Evolutionary conservation across 2,888 invertebrate species (phyloP).

Genomic region (Sycophila texana): DNA sequence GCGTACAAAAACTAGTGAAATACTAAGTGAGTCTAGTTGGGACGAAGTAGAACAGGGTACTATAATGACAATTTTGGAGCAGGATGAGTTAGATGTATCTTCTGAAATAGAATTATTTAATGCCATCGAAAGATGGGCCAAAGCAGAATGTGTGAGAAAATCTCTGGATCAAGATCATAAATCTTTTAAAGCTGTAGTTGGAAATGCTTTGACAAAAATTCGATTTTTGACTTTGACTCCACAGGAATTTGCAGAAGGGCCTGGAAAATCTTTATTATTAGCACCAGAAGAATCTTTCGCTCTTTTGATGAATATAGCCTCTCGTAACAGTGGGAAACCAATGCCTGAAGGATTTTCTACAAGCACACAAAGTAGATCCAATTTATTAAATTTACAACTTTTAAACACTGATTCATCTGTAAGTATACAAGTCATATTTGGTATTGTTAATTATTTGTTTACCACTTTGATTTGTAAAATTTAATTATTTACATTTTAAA

Average conservation of each 20-base stretch:
- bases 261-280: constrained; percentile 85
- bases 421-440: constrained; percentile 12
- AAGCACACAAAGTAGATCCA: constrained; percentile 59
- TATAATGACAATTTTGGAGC: constrained; percentile 84
- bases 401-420: constrained; percentile 48
- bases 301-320: constrained; percentile 89
- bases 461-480: no score
- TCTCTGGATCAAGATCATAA: constrained; percentile 72
- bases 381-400: constrained; percentile 43
- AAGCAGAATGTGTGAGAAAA: constrained; percentile 78
- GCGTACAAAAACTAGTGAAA: constrained; percentile 85
- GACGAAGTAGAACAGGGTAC: constrained; percentile 87
- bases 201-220: constrained; percentile 85
- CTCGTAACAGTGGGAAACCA: constrained; percentile 81
- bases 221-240: constrained; percentile 88
- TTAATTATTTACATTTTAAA: background rate
- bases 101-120: constrained; percentile 88
- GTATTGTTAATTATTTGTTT: background rate
- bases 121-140: constrained; percentile 83
- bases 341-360: constrained; percentile 87
- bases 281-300: constrained; percentile 87
- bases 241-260: constrained; percentile 89
- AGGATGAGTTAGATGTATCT: constrained; percentile 84
- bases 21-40: constrained; percentile 85
- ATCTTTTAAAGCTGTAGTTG: constrained; percentile 67